These are phyloP conservation scores for Elephas maximus DNA, from an alignment of 2,113 vertebrate genomes.

Conservation along the genomic window DNA sequence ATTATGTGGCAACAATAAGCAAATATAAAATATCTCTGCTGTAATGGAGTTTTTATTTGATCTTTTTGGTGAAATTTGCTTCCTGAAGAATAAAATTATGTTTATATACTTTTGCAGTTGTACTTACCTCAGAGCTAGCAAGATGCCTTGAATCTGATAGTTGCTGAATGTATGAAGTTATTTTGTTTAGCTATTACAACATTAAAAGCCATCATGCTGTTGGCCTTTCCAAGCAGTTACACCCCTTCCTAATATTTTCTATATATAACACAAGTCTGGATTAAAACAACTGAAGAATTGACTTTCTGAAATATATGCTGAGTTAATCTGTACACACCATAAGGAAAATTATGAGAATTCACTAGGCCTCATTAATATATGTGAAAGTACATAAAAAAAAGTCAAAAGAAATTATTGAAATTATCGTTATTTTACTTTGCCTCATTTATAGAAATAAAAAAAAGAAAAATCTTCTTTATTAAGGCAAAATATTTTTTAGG, in stretches of 20 bases:
- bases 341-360: not conserved
- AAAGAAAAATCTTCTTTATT: too few relatives aligned
- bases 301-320: constrained; percentile 6
- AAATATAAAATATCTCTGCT: not conserved
- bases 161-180: not conserved
- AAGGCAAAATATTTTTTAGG: not conserved
- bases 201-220: not conserved
- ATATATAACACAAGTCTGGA: not conserved
- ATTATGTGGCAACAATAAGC: not conserved
- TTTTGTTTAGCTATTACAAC: not conserved
- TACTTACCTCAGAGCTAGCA: constrained; percentile 26
- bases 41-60: not conserved
- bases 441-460: not conserved
- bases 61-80: constrained; percentile 45
- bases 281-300: constrained; percentile 23
- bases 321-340: not conserved
- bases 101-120: not conserved
- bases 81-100: constrained; percentile 13
- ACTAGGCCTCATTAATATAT: not conserved
- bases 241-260: not conserved
- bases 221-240: not conserved
- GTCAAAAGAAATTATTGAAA: constrained; percentile 4
- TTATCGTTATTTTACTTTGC: not conserved
- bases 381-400: not conserved
- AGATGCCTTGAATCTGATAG: constrained; percentile 32